Conservation (phyloP, 2,797 vertebrate genomes). For the Merluccius polli region DNA sequence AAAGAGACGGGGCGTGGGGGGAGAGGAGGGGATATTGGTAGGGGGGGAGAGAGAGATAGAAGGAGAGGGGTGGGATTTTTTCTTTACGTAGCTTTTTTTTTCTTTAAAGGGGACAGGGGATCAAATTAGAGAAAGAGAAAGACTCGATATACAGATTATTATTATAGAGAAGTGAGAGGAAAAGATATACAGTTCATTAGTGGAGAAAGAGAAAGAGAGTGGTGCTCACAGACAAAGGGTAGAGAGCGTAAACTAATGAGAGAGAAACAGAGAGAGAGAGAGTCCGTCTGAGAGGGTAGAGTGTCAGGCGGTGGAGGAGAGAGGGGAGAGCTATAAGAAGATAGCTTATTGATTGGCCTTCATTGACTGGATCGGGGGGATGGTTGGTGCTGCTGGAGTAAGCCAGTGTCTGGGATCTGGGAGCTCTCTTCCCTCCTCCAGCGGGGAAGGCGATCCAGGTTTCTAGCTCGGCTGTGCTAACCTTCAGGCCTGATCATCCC, state of each 20-base stretch:
- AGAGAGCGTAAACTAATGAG: conserved; percentile 53
- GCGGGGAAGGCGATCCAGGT: not conserved
- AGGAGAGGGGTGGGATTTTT: conserved; percentile 36
- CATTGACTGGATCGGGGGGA: conserved; percentile 56
- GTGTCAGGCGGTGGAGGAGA: conserved; percentile 67
- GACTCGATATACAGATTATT: not conserved
- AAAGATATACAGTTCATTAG: conserved; percentile 50
- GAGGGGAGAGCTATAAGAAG: conserved; percentile 75
- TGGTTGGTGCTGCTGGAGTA: conserved; percentile 44
- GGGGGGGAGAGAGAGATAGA: conserved; percentile 6
- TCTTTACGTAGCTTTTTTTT: not conserved
- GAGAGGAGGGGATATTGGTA: not conserved
- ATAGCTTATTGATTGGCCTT: conserved; percentile 64
- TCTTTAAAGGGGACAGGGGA: conserved; percentile 13
- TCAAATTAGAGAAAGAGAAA: conserved; percentile 32
- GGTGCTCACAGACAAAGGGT: conserved; percentile 35
- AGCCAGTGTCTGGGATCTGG: not conserved
- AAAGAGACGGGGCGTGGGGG: conserved; percentile 40
- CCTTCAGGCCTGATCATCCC: not conserved
- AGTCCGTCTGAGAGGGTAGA: conserved; percentile 79
- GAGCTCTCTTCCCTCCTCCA: not conserved
- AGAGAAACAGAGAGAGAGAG: conserved; percentile 87
- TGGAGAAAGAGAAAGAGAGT: conserved; percentile 6
- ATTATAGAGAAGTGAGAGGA: conserved; percentile 54
- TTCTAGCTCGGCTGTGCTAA: not conserved